Conservation (phyloP, 2,888 invertebrate species). For the Notodonta ziczac region DNA sequence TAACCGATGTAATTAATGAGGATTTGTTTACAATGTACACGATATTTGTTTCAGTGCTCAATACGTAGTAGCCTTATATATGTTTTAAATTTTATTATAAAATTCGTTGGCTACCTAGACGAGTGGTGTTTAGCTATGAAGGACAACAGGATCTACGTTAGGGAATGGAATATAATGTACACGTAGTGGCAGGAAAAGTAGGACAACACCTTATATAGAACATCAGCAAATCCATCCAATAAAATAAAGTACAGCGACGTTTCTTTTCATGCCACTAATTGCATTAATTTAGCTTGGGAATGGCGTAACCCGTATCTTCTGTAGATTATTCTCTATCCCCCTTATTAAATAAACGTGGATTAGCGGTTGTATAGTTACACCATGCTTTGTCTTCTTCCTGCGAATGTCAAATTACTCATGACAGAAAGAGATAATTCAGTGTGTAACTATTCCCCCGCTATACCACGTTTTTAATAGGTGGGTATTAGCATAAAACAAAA, state of each 20-base stretch:
- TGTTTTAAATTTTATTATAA: conserved; percentile 63
- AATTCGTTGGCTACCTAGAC: conserved; percentile 83
- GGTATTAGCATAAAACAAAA: too few relatives aligned
- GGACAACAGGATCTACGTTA: conserved; percentile 69
- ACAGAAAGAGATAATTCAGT: too few relatives aligned
- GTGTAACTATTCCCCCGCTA: too few relatives aligned
- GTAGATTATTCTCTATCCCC: conserved; percentile 19
- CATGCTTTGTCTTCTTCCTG: too few relatives aligned
- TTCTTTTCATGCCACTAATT: conserved; percentile 44
- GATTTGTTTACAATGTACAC: conserved; percentile 68
- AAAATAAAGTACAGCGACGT: conserved; percentile 23
- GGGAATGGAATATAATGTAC: conserved; percentile 70
- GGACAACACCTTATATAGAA: not conserved
- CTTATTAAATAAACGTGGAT: not conserved
- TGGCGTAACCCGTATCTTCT: conserved; percentile 32
- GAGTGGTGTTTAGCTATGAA: conserved; percentile 70
- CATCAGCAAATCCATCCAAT: conserved; percentile 17
- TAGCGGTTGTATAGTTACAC: too few relatives aligned
- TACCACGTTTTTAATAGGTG: too few relatives aligned
- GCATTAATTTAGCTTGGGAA: conserved; percentile 43
- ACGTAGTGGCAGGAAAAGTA: conserved; percentile 42
- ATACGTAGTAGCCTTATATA: conserved; percentile 51
- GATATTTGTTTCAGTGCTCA: conserved; percentile 79
- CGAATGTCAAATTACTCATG: too few relatives aligned
- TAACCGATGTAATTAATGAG: conserved; percentile 53